Evolutionary conservation across 2,888 invertebrate genomes (phyloP).

Genomic region (Eucriotettix oculatus): DNA sequence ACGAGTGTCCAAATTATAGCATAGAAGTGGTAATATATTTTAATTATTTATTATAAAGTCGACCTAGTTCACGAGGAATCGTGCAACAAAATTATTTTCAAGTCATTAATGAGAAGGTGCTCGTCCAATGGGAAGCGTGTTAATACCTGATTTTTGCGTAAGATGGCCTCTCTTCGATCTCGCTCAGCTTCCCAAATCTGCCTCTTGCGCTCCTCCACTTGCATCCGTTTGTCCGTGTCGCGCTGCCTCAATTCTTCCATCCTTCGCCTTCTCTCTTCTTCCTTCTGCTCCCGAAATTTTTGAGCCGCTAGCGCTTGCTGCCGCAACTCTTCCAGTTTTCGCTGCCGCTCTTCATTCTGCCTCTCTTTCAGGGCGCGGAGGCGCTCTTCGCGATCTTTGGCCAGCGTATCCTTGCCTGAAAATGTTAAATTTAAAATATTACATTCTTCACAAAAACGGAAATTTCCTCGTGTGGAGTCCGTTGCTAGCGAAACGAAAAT

Average conservation of each 20-base stretch:
- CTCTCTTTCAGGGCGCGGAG: slow-evolving; percentile 47
- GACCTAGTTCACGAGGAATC: too few relatives aligned
- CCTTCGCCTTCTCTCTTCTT: slow-evolving; percentile 63
- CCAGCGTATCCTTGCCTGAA: slow-evolving; percentile 11
- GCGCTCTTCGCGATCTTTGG: slow-evolving; percentile 23
- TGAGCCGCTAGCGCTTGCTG: slow-evolving; percentile 78
- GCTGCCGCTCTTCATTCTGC: slow-evolving; percentile 77
- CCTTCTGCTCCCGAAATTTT: slow-evolving; percentile 75
- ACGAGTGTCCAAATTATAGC: too few relatives aligned
- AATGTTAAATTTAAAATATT: neutral
- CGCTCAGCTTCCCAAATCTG: slow-evolving; percentile 79
- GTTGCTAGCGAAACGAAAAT: too few relatives aligned
- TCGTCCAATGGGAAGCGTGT: too few relatives aligned
- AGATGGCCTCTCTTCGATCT: slow-evolving; percentile 69
- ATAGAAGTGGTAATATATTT: too few relatives aligned
- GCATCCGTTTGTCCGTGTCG: slow-evolving; percentile 47
- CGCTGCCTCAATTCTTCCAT: slow-evolving; percentile 67
- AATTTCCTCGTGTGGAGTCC: too few relatives aligned
- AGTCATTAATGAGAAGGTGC: too few relatives aligned
- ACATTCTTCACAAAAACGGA: too few relatives aligned
- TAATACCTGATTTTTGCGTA: slow-evolving; percentile 54
- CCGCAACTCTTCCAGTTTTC: slow-evolving; percentile 75
- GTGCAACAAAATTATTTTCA: too few relatives aligned
- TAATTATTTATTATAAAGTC: too few relatives aligned
- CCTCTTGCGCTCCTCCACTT: slow-evolving; percentile 78